A percentile compares a stretch with the other conserved stretches of the same genome.
Conservation (phyloP, 2,797 vertebrate species). For the Fratercula arctica region DNA sequence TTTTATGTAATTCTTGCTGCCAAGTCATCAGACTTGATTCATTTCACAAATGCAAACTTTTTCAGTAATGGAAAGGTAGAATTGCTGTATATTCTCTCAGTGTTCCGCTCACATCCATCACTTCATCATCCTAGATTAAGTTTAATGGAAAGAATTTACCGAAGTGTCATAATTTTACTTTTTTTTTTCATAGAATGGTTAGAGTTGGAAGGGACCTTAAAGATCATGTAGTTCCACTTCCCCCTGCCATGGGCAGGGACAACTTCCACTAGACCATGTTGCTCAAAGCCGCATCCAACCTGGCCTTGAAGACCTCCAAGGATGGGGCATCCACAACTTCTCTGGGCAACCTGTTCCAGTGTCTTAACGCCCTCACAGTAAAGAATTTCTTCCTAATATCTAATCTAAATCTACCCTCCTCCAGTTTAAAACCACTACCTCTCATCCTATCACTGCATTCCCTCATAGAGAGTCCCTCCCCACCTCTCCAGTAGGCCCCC, state of each 20-base stretch:
- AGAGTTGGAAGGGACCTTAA: not conserved
- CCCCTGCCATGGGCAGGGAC: not conserved
- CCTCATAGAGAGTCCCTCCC: not conserved
- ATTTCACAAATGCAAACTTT: not conserved
- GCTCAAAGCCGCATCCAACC: not conserved
- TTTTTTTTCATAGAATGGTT: not conserved
- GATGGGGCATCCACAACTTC: not conserved
- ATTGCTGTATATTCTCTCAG: not conserved
- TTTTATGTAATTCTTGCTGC: not conserved
- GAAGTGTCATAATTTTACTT: not conserved
- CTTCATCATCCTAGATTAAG: not conserved
- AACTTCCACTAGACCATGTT: not conserved
- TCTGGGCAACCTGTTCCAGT: not conserved
- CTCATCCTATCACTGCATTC: not conserved
- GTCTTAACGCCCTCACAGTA: not conserved
- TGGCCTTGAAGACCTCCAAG: not conserved
- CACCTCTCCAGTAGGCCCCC: not conserved
- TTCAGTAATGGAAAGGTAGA: not conserved
- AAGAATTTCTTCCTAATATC: not conserved
- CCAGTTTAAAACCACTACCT: not conserved
- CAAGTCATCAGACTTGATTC: not conserved
- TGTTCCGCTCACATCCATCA: not conserved
- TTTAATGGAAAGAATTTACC: not conserved
- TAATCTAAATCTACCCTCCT: not conserved
- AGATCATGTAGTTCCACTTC: not conserved